A percentile compares a stretch with the other conserved stretches of the same genome.
phyloP scores from a whole-genome alignment of 64 coral and sea anemone species.

The Stichodactyla mertensii region DNA sequence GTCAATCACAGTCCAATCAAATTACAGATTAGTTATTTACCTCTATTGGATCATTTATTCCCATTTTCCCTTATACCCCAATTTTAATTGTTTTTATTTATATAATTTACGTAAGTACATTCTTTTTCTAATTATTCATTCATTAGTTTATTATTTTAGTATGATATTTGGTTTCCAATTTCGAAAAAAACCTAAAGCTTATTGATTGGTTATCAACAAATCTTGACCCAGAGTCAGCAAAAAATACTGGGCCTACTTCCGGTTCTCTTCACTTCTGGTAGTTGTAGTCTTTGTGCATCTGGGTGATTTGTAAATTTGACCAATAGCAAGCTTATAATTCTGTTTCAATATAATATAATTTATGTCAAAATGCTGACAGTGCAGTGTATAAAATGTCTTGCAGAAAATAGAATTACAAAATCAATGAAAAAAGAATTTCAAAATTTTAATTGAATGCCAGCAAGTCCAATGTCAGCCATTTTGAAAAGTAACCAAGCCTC shows the following conservation, averaged over 20 bases:
- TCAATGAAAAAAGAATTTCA: neutral
- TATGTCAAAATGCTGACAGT: neutral
- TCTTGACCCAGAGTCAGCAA: neutral
- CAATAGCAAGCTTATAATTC: neutral
- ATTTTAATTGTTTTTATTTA: neutral
- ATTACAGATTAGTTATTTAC: neutral
- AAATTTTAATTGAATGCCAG: neutral
- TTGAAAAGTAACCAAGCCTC: neutral
- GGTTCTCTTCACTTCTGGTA: neutral
- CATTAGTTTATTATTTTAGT: neutral
- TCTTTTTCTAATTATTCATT: neutral
- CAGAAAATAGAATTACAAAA: conserved; percentile 7
- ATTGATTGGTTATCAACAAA: neutral
- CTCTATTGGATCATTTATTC: neutral
- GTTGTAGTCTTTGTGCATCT: neutral
- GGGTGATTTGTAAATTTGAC: neutral
- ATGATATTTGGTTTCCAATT: neutral
- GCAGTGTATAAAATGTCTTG: neutral
- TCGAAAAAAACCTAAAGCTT: neutral
- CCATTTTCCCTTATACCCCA: neutral
- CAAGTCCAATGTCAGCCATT: neutral
- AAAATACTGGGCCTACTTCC: neutral
- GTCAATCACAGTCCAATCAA: neutral
- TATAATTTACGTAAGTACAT: conserved; percentile 4
- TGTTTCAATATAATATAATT: neutral